Base-by-base conservation (phyloP, 2,797 vertebrate genomes). In the Poecilia wingei region DNA sequence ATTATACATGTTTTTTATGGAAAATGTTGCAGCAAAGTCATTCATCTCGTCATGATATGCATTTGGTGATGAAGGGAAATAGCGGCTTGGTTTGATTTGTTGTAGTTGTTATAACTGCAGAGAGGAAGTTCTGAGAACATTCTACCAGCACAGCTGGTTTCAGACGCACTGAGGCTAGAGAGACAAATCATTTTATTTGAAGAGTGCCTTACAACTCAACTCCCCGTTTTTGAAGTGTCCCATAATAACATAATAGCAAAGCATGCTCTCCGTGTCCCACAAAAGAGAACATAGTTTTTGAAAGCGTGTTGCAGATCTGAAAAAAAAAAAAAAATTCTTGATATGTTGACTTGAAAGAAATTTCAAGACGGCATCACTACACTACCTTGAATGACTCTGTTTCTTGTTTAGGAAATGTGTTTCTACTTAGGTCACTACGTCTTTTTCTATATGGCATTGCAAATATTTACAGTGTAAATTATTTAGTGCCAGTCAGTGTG, bases 91-190 rank as follows among this genome's bases (percentile, higher is more conserved):
- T 81, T 76, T 89, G 83, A 90, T 88, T 86, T 86, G 88, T 79
- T 77, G 77, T 66, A 85, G 81, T 79, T 47, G 55, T 78, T 82
- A 68, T 68, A 61, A 85, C 73, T 77, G 76, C 74, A 46, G 79
- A 28, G 79, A 39, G 61, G 81, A 75, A 75, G 79, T 18, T 20
- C 70, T 64, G 74, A 77, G 72, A 83, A 14, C 75, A 73, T 86
- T 83, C 31, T 49, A 59, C 83, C 33, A 84, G 78, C 79, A 88
- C 88, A 88, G 86, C 87, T 85, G 53, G 68, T 86, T 88, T 86
- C 80, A 88, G 87, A 90, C 82, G 75, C 76, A 87, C 86, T 86
- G 86, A 86, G 88, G 87, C 74, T 84, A 80, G 69, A 64, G 55
- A 79, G 73, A 82, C 74, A 82, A 75, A 28, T 79, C 0, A 64